Evolutionary conservation across 2,797 vertebrate genomes (phyloP).

Genomic region (Rhodeus uyekii): DNA sequence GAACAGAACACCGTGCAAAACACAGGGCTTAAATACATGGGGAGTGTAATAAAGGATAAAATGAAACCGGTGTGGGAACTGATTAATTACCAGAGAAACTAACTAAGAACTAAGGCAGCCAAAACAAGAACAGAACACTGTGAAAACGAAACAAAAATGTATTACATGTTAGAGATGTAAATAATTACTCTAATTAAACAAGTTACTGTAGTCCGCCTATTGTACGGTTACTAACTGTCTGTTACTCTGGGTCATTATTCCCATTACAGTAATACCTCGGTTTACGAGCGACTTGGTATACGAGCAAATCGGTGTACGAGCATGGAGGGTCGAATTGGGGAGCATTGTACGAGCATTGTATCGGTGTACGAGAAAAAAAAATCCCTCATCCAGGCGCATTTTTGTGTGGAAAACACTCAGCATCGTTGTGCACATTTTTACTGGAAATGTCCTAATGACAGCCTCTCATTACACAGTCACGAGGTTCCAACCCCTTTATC

Average conservation of each 20-base stretch:
- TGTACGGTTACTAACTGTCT: background rate
- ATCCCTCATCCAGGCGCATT: too few species aligned
- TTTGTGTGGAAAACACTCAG: too few species aligned
- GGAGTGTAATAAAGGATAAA: background rate
- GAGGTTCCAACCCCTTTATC: too few species aligned
- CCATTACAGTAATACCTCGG: too few species aligned
- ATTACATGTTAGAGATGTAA: background rate
- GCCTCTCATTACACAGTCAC: too few species aligned
- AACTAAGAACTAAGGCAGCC: background rate
- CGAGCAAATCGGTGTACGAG: too few species aligned
- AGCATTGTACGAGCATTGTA: too few species aligned
- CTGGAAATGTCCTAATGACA: too few species aligned
- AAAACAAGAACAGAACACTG: background rate
- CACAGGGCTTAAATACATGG: background rate
- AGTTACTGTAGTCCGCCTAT: background rate
- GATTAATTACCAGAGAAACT: background rate
- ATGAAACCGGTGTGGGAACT: background rate
- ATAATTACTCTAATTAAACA: background rate
- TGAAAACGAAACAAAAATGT: background rate
- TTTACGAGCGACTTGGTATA: too few species aligned
- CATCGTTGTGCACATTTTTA: too few species aligned
- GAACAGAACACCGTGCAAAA: background rate
- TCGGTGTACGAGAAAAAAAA: too few species aligned
- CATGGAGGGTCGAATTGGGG: too few species aligned
- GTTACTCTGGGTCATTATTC: constrained; percentile 1